Evolutionary conservation across 2,888 invertebrate genomes (phyloP).

Genomic region (Lapara coniferarum): DNA sequence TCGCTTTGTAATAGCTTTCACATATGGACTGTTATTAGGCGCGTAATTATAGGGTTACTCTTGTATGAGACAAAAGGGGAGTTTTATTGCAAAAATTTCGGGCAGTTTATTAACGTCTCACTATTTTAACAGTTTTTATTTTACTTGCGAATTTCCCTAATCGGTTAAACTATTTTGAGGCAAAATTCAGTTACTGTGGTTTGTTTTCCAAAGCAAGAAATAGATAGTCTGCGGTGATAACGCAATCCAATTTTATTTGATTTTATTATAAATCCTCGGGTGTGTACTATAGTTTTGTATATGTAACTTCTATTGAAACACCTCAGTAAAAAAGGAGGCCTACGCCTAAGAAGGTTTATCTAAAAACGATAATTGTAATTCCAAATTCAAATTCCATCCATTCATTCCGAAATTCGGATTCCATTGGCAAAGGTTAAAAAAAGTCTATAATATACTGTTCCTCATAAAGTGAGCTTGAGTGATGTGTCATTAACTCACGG

Average conservation of each 20-base stretch:
- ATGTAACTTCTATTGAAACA: no score
- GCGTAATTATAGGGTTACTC: slow-evolving; percentile 21
- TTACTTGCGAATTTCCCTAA: neutral
- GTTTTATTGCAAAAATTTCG: slow-evolving; percentile 17
- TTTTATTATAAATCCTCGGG: no score
- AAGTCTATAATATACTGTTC: neutral
- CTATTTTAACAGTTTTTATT: neutral
- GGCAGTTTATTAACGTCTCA: slow-evolving; percentile 16
- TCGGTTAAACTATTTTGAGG: no score
- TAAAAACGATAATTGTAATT: no score
- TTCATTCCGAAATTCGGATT: neutral
- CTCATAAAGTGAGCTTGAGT: slow-evolving; percentile 16
- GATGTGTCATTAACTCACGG: slow-evolving; percentile 18
- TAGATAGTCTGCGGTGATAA: no score
- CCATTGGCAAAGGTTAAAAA: neutral
- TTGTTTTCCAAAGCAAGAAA: no score
- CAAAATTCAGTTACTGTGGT: no score
- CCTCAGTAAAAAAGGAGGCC: no score
- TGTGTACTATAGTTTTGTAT: no score
- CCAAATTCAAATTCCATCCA: no score
- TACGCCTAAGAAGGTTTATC: no score
- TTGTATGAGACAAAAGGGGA: slow-evolving; percentile 7
- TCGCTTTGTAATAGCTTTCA: slow-evolving; percentile 15
- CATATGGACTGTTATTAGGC: slow-evolving; percentile 18
- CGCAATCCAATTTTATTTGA: no score